Evolutionary conservation across 2,888 invertebrate species (phyloP).

Genomic region (Mesorhabditis sp.): DNA sequence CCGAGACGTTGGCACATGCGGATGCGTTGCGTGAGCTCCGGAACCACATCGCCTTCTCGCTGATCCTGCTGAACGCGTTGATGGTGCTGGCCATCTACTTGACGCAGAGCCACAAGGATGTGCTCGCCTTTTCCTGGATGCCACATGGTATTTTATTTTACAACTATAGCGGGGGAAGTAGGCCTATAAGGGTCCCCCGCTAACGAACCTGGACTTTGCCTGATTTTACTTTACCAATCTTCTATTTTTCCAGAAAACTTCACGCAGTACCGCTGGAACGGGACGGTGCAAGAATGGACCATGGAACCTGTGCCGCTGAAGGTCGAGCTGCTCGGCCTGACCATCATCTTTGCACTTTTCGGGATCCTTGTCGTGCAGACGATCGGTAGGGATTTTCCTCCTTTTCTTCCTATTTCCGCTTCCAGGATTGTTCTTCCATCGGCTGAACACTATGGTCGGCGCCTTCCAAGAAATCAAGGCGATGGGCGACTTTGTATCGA

Average conservation of each 20-base stretch:
- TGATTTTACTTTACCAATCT: background rate
- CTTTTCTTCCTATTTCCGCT: background rate
- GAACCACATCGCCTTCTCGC: slow-evolving; percentile 84
- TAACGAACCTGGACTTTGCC: background rate
- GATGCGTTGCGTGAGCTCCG: slow-evolving; percentile 83
- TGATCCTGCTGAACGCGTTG: slow-evolving; percentile 96
- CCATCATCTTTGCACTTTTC: slow-evolving; percentile 53
- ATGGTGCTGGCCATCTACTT: slow-evolving; percentile 97
- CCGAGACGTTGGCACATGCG: slow-evolving; percentile 44
- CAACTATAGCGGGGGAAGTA: background rate
- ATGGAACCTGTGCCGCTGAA: slow-evolving; percentile 43
- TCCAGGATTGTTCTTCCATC: slow-evolving; percentile 85
- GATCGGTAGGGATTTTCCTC: slow-evolving; percentile 20
- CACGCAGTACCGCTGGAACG: slow-evolving; percentile 52
- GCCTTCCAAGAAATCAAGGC: slow-evolving; percentile 53
- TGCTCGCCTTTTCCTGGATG: slow-evolving; percentile 63
- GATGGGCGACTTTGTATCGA: slow-evolving; percentile 32
- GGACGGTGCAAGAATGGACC: slow-evolving; percentile 50
- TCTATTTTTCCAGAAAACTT: slow-evolving; percentile 42
- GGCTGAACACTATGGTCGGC: slow-evolving; percentile 78
- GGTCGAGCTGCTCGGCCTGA: slow-evolving; percentile 83
- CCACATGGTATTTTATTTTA: slow-evolving; percentile 30
- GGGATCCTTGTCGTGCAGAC: slow-evolving; percentile 53
- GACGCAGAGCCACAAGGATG: slow-evolving; percentile 94
- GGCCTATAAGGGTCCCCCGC: background rate